Evolutionary conservation across 2,797 vertebrate genomes (phyloP), one percentile per base, ranked within the genome.

Genomic region (Halcyon leucocephala): DNA sequence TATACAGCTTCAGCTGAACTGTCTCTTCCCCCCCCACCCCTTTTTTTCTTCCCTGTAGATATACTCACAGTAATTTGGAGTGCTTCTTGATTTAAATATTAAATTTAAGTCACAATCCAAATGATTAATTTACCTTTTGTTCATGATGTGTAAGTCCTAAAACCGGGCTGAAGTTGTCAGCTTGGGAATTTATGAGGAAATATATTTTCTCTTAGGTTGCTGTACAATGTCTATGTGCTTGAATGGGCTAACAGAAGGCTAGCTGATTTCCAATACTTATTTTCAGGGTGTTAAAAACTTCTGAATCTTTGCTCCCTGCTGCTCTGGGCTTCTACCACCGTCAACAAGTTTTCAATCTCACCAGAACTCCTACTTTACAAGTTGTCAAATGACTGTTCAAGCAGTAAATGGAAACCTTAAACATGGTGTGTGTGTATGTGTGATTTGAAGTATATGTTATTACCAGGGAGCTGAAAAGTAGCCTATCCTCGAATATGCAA

Each of bases 271-370:
- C 37, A 57, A 3, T 67, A 66, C 61, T 77, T 88, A 67, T 92
- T 97, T 93, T 65, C 83, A 78, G 72, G 49, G 49, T 5, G 16
- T 81, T 92, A 88, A 86, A 91, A 72, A 57, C 69, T 82, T 91
- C 41, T 73, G 33, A 57, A 81, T 88, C 41, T 73, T 66, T 93
- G 41, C 65, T 81, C 66, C 61, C 83, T 57, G 44, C 77, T 90
- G 49, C 73, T 89, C 49, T 94, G 58, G 65, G 37, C 44, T 94
- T 83, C 73, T 65, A 41, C 77, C 60, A 93, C 48, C 78, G 69
- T 71, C 96, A 94, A 94, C 61, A 83, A 77, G 90, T 90, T 94
- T 96, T 94, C 89, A 83, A 41, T 96, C 86, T 93, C 81, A 71
- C 80, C 57, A 89, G 69, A 92, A 89, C 66, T 94, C 73, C 89